Base-by-base conservation (phyloP, 2,113 vertebrate genomes). In the Motacilla tschutschensis region DNA sequence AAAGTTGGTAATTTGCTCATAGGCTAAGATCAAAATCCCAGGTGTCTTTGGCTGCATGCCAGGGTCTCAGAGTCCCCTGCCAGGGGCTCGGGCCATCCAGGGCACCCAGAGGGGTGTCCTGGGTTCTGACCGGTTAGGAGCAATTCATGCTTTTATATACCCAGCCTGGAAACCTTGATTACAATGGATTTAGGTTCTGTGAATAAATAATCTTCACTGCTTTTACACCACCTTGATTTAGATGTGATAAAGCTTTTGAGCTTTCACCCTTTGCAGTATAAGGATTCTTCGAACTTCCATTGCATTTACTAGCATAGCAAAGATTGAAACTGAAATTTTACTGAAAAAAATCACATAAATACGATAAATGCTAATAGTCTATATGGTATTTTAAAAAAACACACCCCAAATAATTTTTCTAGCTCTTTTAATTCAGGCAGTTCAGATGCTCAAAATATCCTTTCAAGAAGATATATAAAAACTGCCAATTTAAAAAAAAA, bases 371-470 rank as follows among this genome's bases (percentile, higher is more conserved):
- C 17, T 91, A 89, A 89, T 94, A 76, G 63, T 91, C 57, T 93
- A 33, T 87, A 82, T 76, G 71, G 69, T 90, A 51, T 73, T 95
- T 94, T 91, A 92, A 58, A 48, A 31, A 73, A 88, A 91, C 54
- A 55, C 84, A 91, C 47, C 12, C 35, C 55, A 83, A 94, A 74
- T 58, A 93, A 35, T 71, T 88, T 89, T 93, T 81, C 46, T n/a
- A 76, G 17, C 87, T 88, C 47, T 90, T 96, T 93, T 89, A 73
- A 65, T 63, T 74, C 88, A 91, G 79, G 87, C 78, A 87, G 87
- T 92, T 80, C 33, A 73, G 46, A 85, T 67, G 72, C 79, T 94
- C 95, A 96, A 96, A 96, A 93, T 94, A 94, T 66, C 78, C 46
- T 44, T 81, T 95, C 93, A 95, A 87, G 88, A 64, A 92, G 60